Percentiles rank a stretch among this genome's conserved stretches.
Conservation (phyloP, 2,888 invertebrate species). For the Euclidia mi region DNA sequence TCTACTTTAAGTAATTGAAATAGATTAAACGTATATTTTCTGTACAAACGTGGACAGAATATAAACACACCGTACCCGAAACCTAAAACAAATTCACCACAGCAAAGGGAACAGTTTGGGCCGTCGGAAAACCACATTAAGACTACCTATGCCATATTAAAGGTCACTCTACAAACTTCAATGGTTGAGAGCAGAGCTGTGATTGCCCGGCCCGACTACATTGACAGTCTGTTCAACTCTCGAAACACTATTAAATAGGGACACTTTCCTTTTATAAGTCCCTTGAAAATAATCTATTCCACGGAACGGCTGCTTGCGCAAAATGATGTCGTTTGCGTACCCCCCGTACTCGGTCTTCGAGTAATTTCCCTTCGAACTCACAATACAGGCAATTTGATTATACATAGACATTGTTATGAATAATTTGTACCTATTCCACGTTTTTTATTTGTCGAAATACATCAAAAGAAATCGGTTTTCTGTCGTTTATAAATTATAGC, state of each 20-base stretch:
- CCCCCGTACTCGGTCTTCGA: conserved; percentile 29
- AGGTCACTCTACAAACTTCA: conserved; percentile 24
- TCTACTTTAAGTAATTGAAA: conserved; percentile 12
- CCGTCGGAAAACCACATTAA: conserved; percentile 37
- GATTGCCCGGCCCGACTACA: conserved; percentile 36
- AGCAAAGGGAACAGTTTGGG: conserved; percentile 30
- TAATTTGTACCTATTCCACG: conserved; percentile 26
- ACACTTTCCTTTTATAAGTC: conserved; percentile 60
- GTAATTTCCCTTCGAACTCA: conserved; percentile 54
- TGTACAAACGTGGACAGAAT: conserved; percentile 2
- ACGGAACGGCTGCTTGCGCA: too few relatives aligned
- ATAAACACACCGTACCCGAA: conserved; percentile 18
- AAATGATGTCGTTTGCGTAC: too few relatives aligned
- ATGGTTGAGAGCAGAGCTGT: conserved; percentile 20
- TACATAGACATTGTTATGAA: conserved; percentile 40
- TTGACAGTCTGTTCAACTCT: conserved; percentile 40
- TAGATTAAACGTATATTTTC: conserved; percentile 3
- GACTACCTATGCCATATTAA: conserved; percentile 32
- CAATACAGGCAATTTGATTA: conserved; percentile 51
- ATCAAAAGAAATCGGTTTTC: conserved; percentile 47
- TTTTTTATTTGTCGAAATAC: conserved; percentile 4
- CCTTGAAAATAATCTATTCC: conserved; percentile 65
- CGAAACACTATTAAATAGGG: conserved; percentile 42
- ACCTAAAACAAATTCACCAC: conserved; percentile 12
- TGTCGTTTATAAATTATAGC: conserved; percentile 1